phyloP scores from a whole-genome alignment of 2,797 vertebrate species.

The Macropodus opercularis region DNA sequence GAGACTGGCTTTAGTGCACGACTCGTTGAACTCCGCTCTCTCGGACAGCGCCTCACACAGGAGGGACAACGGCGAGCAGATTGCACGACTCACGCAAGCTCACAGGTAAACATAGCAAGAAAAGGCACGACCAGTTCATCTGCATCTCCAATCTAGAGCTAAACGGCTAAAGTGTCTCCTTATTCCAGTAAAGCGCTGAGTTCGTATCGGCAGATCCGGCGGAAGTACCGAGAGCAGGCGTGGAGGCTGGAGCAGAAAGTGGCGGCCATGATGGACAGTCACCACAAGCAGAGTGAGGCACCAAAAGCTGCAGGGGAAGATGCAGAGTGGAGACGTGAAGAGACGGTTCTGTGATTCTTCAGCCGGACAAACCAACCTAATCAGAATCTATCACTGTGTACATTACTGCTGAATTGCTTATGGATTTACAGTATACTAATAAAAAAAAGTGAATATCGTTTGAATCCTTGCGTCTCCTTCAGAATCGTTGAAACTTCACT shows the following conservation, averaged over 20 bases:
- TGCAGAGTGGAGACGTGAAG: conserved; percentile 78
- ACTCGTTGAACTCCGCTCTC: conserved; percentile 73
- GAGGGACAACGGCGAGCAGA: conserved; percentile 76
- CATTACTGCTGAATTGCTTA: neutral
- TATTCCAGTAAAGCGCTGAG: conserved; percentile 82
- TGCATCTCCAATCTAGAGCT: neutral
- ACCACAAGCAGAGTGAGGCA: conserved; percentile 71
- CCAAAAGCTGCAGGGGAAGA: conserved; percentile 64
- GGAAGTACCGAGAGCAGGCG: conserved; percentile 88
- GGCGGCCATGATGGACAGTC: conserved; percentile 78
- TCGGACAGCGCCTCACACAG: conserved; percentile 71
- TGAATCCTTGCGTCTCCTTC: neutral
- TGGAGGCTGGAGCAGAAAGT: conserved; percentile 85
- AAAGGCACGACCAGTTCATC: neutral
- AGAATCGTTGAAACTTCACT: neutral
- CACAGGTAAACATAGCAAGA: conserved; percentile 70
- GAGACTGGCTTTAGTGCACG: conserved; percentile 74
- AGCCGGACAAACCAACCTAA: neutral
- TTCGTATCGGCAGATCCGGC: conserved; percentile 84
- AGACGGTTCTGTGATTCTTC: conserved; percentile 77
- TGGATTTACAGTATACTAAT: neutral
- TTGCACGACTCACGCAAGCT: conserved; percentile 72
- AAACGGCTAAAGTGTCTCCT: neutral
- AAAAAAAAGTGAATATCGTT: neutral
- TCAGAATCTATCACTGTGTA: neutral